Conservation (phyloP, 2,888 invertebrate species). For the Seira musarum region DNA sequence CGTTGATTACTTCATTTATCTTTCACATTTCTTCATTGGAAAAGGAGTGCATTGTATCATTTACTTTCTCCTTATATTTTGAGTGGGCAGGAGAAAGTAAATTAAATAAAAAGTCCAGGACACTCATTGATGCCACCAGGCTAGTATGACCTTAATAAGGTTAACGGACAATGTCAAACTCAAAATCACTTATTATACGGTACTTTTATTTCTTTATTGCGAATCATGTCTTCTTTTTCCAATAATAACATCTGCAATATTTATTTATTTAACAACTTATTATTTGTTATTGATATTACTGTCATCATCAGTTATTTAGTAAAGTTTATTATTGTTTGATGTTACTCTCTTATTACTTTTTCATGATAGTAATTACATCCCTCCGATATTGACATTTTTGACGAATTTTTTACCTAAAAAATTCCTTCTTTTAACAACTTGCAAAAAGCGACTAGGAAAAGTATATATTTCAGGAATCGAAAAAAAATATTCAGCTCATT, state of each 20-base stretch:
- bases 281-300: slow-evolving; percentile 9
- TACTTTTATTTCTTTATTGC: no score
- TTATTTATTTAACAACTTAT: slow-evolving; percentile 17
- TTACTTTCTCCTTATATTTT: no score
- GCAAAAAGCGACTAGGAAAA: slow-evolving; percentile 56
- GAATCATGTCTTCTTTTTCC: no score
- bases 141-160: no score
- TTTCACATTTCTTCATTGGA: no score
- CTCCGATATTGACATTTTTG: slow-evolving; percentile 13
- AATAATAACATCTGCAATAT: slow-evolving; percentile 40
- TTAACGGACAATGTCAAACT: not conserved
- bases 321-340: slow-evolving; percentile 9
- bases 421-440: slow-evolving; percentile 17
- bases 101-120: no score
- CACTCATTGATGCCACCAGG: no score
- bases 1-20: slow-evolving; percentile 22
- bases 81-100: no score
- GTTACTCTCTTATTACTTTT: not conserved
- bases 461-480: slow-evolving; percentile 11
- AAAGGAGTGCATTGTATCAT: no score
- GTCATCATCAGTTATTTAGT: slow-evolving; percentile 11
- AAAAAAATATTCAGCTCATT: slow-evolving; percentile 27
- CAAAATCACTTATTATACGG: no score
- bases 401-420: slow-evolving; percentile 1
- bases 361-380: not conserved